These are phyloP conservation scores for Forbesichthys papilliferus DNA, from an alignment of 2,113 vertebrate genomes.

Conservation along the genomic window DNA sequence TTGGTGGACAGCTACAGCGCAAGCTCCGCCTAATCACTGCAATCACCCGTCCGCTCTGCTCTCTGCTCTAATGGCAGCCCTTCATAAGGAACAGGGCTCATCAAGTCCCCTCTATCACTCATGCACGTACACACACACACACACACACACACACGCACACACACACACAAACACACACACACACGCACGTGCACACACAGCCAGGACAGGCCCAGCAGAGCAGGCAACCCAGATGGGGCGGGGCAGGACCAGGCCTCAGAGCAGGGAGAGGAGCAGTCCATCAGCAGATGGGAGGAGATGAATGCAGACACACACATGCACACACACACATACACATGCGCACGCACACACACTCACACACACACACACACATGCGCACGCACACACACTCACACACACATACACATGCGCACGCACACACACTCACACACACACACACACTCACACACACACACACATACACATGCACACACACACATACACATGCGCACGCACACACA, in stretches of 20 bases:
- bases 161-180: slow-evolving; percentile 27
- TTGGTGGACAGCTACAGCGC: slow-evolving; percentile 68
- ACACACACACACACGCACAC: neutral
- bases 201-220: slow-evolving; percentile 56
- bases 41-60: slow-evolving; percentile 74
- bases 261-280: slow-evolving; percentile 68
- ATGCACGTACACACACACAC: slow-evolving; percentile 31
- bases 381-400: slow-evolving; percentile 10
- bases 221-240: slow-evolving; percentile 60
- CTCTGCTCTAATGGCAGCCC: slow-evolving; percentile 75
- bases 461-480: too few species aligned
- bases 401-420: slow-evolving; percentile 1
- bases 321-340: neutral
- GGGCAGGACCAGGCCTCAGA: slow-evolving; percentile 53
- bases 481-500: neutral
- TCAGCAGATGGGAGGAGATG: slow-evolving; percentile 75
- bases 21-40: slow-evolving; percentile 73
- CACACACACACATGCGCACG: slow-evolving; percentile 3
- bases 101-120: slow-evolving; percentile 54
- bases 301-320: slow-evolving; percentile 45
- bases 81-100: slow-evolving; percentile 75
- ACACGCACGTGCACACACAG: slow-evolving; percentile 1
- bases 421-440: slow-evolving; percentile 6
- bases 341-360: slow-evolving; percentile 14
- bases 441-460: slow-evolving; percentile 1